These are phyloP conservation scores for Podilymbus podiceps DNA, from an alignment of 2,113 vertebrate species.

Conservation along the genomic window DNA sequence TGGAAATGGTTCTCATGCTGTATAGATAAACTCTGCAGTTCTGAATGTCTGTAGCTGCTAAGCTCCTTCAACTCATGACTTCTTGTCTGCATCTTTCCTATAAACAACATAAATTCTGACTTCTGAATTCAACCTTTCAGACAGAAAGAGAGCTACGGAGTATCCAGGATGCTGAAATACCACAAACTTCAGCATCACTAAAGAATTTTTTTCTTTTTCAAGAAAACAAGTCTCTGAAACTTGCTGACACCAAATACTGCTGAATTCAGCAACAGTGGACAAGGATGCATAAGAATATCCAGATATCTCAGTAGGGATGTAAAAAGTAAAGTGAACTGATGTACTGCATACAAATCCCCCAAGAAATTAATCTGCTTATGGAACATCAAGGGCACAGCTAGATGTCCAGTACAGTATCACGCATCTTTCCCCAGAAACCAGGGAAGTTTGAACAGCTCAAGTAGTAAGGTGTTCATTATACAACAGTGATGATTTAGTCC, in stretches of 20 bases:
- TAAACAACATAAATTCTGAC: neutral
- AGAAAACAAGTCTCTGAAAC: neutral
- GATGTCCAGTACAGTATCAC: neutral
- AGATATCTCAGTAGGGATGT: neutral
- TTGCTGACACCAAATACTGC: neutral
- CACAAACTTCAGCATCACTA: neutral
- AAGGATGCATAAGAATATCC: neutral
- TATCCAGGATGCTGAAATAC: neutral
- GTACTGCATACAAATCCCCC: neutral
- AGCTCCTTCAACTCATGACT: neutral
- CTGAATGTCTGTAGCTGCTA: neutral
- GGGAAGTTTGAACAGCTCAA: neutral
- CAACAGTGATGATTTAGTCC: neutral
- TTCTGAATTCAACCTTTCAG: neutral
- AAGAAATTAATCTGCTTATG: neutral
- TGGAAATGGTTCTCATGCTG: neutral
- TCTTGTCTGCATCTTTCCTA: neutral
- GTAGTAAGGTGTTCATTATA: neutral
- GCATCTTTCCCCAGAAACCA: neutral
- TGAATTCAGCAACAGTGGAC: neutral
- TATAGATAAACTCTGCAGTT: neutral
- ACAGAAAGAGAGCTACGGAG: neutral
- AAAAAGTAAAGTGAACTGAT: neutral
- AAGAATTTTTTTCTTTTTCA: neutral
- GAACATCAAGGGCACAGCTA: neutral